Percentiles rank a stretch among this genome's conserved stretches.
Evolutionary conservation across 2,888 invertebrate species (phyloP).

Genomic region (Corbicula japonica): DNA sequence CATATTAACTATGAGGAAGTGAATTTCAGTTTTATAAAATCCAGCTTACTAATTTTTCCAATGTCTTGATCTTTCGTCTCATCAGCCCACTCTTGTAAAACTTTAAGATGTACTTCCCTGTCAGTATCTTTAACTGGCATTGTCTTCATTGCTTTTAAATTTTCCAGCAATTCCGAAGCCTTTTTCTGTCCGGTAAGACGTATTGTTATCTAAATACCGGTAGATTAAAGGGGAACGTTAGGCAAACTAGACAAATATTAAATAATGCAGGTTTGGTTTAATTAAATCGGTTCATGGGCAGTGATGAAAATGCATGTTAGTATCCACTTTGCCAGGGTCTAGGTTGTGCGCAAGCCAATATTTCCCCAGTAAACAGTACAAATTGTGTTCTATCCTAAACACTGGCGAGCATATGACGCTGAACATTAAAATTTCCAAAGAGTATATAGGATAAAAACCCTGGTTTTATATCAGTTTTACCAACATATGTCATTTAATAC

Average conservation of each 20-base stretch:
- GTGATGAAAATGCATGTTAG: background rate
- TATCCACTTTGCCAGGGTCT: background rate
- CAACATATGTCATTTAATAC: background rate
- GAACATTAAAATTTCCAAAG: background rate
- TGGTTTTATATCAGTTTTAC: background rate
- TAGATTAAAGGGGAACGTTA: too few relatives aligned
- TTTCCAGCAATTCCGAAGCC: background rate
- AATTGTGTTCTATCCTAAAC: background rate
- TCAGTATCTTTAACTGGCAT: slow-evolving; percentile 9
- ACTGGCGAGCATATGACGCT: background rate
- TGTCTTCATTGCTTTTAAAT: slow-evolving; percentile 3
- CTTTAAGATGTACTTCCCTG: background rate
- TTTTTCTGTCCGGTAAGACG: background rate
- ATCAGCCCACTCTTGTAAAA: slow-evolving; percentile 17
- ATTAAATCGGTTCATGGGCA: background rate
- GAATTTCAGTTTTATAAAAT: background rate
- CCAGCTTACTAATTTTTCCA: slow-evolving; percentile 21
- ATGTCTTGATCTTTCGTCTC: slow-evolving; percentile 29
- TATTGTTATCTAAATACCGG: background rate
- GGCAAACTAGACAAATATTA: background rate
- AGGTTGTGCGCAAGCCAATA: background rate
- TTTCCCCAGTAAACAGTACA: background rate
- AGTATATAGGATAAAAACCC: background rate
- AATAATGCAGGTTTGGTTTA: background rate
- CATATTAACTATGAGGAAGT: background rate